Base-by-base conservation (phyloP, 1,140 invertebrate species). In the Phymorhynchus buccinoides region DNA sequence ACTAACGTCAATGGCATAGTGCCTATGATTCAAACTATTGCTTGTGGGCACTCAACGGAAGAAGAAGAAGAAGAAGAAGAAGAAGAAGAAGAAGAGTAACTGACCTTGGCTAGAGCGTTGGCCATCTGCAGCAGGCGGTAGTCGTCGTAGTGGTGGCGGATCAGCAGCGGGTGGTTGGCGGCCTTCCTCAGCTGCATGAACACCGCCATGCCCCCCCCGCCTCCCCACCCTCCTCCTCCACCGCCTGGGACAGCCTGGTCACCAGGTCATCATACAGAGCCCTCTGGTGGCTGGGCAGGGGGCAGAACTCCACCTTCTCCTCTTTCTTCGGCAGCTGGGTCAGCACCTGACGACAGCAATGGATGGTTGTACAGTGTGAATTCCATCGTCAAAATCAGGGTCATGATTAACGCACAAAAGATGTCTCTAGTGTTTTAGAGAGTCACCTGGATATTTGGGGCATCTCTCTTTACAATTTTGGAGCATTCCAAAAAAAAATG, bases 91-190 rank as follows among this genome's bases (percentile, higher is more conserved):
- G n/a, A n/a, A n/a, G n/a, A n/a, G n/a, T n/a, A n/a, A 84, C 86
- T 89, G 91, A 94, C 94, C 90, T 94, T 94, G 1, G 97, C 95
- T 48, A 99, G 94, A 16, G 95, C 93, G 87, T 95, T 94, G 0
- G 98, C 95, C 87, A 99, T 97, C 87, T 95, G 88, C 9, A 87
- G 83, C 7, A 98, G 89, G 80, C 95, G 95, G 4, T 94, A 92
- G 88, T 97, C 95, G n/a, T 95, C 94, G 90, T 97, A 99, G 92
- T 96, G 95, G 88, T 95, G 95, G 68, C 97, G 94, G 82, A 97
- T 92, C 1, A 99, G 93, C 52, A 98, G 87, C 0, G 91, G 91
- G 84, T 93, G 93, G 84, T 93, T 93, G 39, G 93, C 91, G 3
- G 88, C 88, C 83, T 93, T 93, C 2, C 93, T 79, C 12, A 93